Percentiles rank a stretch among this genome's conserved stretches.
These are phyloP conservation scores for Theristicus caerulescens DNA, from an alignment of 2,113 vertebrate species.

Conservation along the genomic window DNA sequence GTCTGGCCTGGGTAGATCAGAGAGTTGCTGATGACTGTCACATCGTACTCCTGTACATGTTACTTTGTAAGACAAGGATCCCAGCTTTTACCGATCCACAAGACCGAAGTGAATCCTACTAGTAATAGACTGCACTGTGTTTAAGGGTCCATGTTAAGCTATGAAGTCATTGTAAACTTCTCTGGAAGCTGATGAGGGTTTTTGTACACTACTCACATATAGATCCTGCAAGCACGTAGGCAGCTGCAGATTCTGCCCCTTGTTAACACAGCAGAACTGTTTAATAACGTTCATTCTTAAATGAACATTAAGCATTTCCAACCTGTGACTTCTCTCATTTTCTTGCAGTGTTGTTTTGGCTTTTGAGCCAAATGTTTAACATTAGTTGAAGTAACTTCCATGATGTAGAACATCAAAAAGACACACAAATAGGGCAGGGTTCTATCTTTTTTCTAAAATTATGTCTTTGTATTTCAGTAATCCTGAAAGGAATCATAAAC, in stretches of 20 bases:
- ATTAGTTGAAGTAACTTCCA: background rate
- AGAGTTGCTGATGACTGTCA: background rate
- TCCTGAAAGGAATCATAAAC: background rate
- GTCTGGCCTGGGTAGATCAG: background rate
- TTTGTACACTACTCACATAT: background rate
- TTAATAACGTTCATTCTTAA: background rate
- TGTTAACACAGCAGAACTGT: background rate
- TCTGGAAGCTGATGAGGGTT: background rate
- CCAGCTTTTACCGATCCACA: background rate
- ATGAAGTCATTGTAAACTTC: background rate
- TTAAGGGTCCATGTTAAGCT: background rate
- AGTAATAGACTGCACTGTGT: background rate
- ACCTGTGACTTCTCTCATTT: background rate
- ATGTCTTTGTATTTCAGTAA: background rate
- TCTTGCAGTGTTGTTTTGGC: background rate
- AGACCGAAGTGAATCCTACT: background rate
- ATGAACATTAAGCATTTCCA: background rate
- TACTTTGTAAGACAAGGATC: background rate
- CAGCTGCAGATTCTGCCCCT: background rate
- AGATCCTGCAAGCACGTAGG: background rate
- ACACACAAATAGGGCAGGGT: background rate
- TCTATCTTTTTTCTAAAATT: background rate
- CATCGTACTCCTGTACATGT: background rate
- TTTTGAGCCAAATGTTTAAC: background rate
- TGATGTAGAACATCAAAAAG: background rate